These are phyloP conservation scores for Edolisoma coerulescens DNA, from an alignment of 2,113 vertebrate genomes.

Conservation along the genomic window DNA sequence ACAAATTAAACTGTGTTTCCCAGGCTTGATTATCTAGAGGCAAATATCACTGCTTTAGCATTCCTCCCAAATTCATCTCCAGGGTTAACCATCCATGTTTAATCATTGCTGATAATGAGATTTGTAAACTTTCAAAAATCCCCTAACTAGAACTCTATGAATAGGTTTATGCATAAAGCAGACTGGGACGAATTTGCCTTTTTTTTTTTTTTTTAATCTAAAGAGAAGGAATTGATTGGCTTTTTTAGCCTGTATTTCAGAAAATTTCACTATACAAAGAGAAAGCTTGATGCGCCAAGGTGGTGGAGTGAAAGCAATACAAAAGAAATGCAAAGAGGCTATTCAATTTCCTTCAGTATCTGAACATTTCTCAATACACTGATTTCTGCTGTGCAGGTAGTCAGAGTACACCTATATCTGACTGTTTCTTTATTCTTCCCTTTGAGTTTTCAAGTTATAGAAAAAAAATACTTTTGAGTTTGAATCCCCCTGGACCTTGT, in stretches of 20 bases:
- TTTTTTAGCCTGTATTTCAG: not conserved
- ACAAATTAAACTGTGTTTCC: conserved; percentile 2
- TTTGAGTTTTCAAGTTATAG: not conserved
- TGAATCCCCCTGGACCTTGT: not conserved
- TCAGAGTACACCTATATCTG: not conserved
- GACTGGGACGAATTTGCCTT: not conserved
- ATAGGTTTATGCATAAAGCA: not conserved
- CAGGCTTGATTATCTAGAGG: conserved; percentile 23
- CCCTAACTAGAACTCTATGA: conserved; percentile 12
- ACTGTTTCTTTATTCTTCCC: not conserved
- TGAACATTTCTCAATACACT: not conserved
- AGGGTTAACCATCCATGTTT: conserved; percentile 45
- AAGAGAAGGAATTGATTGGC: not conserved
- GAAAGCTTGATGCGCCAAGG: not conserved
- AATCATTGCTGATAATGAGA: conserved; percentile 43
- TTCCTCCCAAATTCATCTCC: conserved; percentile 49
- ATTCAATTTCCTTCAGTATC: not conserved
- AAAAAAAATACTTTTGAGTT: not conserved
- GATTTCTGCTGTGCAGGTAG: not conserved
- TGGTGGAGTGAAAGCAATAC: not conserved
- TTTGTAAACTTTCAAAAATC: conserved; percentile 25
- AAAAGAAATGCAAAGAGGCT: not conserved
- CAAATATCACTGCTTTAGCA: conserved; percentile 21
- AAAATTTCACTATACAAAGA: not conserved
- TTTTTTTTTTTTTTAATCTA: not conserved